A percentile compares a stretch with the other conserved stretches of the same genome.
Evolutionary conservation across 2,113 vertebrate species (phyloP).

Genomic region (Lepus americanus): DNA sequence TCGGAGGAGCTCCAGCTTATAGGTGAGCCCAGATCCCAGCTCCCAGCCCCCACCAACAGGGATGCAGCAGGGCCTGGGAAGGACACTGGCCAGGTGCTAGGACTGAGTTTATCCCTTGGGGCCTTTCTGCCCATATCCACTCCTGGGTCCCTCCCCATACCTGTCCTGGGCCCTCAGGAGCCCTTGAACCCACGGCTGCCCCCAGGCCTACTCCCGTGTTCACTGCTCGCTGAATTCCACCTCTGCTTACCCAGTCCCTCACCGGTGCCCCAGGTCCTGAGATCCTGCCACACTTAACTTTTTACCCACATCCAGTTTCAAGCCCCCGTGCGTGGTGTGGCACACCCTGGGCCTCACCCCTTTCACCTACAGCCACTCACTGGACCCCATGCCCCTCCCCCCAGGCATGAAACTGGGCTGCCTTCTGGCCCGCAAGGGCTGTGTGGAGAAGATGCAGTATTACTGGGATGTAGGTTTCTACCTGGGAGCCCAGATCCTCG

Average conservation of each 20-base stretch:
- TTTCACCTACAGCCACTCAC: not conserved
- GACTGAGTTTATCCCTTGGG: not conserved
- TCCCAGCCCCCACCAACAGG: not conserved
- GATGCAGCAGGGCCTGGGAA: not conserved
- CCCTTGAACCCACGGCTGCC: not conserved
- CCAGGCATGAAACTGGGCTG: constrained; percentile 93
- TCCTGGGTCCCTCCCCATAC: not conserved
- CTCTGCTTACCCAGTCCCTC: not conserved
- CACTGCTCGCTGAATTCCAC: not conserved
- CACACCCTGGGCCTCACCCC: not conserved
- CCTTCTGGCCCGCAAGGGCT: constrained; percentile 93
- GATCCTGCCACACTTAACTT: not conserved
- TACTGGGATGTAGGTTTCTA: constrained; percentile 98
- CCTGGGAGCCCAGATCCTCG: constrained; percentile 93
- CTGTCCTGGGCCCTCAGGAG: not conserved
- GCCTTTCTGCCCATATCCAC: not conserved
- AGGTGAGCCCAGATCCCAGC: constrained; percentile 82
- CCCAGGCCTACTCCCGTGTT: not conserved
- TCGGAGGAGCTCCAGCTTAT: constrained; percentile 92
- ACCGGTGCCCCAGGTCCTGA: not conserved
- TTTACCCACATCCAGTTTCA: not conserved
- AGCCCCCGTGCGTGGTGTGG: not conserved
- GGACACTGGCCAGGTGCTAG: not conserved
- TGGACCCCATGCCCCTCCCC: not conserved
- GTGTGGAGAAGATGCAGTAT: constrained; percentile 93